Conservation (phyloP, 37 sponge, comb jelly and placozoan species). For the Amphimedon queenslandica region DNA sequence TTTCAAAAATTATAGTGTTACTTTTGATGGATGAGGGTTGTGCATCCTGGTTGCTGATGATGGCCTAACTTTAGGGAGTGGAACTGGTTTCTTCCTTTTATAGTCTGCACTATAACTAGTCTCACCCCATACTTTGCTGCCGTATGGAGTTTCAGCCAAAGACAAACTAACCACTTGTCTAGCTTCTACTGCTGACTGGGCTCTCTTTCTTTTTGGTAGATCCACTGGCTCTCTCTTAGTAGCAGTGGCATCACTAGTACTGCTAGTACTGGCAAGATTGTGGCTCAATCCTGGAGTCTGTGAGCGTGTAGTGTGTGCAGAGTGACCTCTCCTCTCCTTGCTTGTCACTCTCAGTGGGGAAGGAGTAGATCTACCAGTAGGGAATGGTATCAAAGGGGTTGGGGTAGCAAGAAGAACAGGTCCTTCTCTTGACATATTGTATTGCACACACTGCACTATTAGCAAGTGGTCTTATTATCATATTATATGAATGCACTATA, state of each 20-base stretch:
- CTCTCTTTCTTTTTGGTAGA: conserved; percentile 6
- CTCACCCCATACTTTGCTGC: conserved; percentile 19
- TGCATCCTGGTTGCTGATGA: conserved; percentile 44
- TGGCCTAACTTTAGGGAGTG: conserved; percentile 33
- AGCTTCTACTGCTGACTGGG: conserved; percentile 34
- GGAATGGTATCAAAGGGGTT: no score
- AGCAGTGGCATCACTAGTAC: neutral
- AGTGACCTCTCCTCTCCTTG: no score
- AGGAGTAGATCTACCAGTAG: no score
- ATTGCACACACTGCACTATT: no score
- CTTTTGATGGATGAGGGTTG: conserved; percentile 61
- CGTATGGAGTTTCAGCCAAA: neutral
- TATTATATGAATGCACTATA: no score
- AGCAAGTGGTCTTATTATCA: no score
- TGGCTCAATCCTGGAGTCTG: no score
- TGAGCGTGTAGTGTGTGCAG: no score
- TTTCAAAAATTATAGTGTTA: no score
- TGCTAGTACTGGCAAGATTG: neutral
- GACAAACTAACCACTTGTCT: conserved; percentile 15
- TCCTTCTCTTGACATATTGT: no score
- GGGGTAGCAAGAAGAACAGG: no score
- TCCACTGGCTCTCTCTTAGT: neutral
- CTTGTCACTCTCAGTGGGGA: no score
- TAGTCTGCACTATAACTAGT: conserved; percentile 42
- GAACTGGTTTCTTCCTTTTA: conserved; percentile 10